Evolutionary conservation across 2,797 vertebrate genomes (phyloP).

Genomic region (Orientallactaga sibirica): DNA sequence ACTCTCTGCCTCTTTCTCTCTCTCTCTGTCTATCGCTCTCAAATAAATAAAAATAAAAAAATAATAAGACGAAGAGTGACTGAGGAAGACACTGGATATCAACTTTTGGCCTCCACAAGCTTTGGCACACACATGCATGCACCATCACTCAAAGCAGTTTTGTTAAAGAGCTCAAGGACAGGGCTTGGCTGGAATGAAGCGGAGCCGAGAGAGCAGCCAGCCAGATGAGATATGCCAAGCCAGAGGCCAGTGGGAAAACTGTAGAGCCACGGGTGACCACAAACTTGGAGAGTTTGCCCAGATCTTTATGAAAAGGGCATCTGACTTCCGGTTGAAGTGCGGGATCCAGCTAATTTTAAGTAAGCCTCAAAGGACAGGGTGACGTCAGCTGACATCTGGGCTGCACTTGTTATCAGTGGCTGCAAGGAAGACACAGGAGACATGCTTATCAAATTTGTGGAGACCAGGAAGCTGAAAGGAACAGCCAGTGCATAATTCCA

Average conservation of each 20-base stretch:
- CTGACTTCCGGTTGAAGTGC: constrained; percentile 69
- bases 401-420: constrained; percentile 70
- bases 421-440: constrained; percentile 67
- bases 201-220: neutral
- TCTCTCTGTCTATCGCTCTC: too few relatives aligned
- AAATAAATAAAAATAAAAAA: too few relatives aligned
- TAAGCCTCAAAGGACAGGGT: constrained; percentile 56
- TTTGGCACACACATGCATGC: too few relatives aligned
- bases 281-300: neutral
- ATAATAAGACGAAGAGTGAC: too few relatives aligned
- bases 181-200: neutral
- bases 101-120: too few relatives aligned
- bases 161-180: neutral
- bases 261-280: neutral
- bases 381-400: constrained; percentile 78
- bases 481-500: constrained; percentile 58
- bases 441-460: constrained; percentile 68
- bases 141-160: neutral
- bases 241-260: neutral
- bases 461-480: constrained; percentile 73
- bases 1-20: too few relatives aligned
- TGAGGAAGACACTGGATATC: too few relatives aligned
- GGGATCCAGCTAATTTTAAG: constrained; percentile 66
- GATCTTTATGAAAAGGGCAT: constrained; percentile 34
- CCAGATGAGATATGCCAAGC: neutral